Evolutionary conservation across 2,888 invertebrate species (phyloP).

Genomic region (Macrophya alboannulata): DNA sequence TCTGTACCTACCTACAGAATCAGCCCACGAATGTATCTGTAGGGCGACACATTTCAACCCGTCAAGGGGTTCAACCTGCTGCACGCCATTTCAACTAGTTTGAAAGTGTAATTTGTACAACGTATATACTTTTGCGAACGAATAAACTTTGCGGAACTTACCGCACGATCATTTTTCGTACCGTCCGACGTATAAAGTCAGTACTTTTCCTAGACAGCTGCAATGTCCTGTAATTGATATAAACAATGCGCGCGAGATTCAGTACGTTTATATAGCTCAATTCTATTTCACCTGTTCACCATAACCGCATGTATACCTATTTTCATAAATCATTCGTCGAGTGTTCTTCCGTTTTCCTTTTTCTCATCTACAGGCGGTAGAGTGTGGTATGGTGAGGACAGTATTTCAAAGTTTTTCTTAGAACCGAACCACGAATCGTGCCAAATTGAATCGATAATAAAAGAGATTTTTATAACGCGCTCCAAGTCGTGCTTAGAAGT

Average conservation of each 20-base stretch:
- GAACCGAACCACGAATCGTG: conserved; percentile 32
- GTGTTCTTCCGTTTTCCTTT: not conserved
- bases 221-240: conserved; percentile 16
- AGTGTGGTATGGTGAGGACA: not conserved
- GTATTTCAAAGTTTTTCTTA: conserved; percentile 22
- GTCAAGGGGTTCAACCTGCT: conserved; percentile 48
- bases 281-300: conserved; percentile 2
- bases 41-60: conserved; percentile 17
- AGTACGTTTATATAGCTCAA: not conserved
- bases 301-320: not conserved
- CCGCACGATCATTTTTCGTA: conserved; percentile 35
- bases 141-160: conserved; percentile 49
- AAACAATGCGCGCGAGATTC: conserved; percentile 9
- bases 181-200: conserved; percentile 5
- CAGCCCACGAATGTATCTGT: conserved; percentile 22
- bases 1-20: not conserved
- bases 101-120: conserved; percentile 57
- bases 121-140: conserved; percentile 45
- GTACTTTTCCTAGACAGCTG: conserved; percentile 2
- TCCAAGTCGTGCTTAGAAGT: conserved; percentile 17
- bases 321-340: conserved; percentile 25
- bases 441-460: conserved; percentile 46
- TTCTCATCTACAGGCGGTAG: not conserved
- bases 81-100: conserved; percentile 55
- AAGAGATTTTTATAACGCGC: conserved; percentile 43